These are phyloP conservation scores for Lepidostoma basale DNA, from an alignment of 1,140 invertebrate species.

Conservation along the genomic window DNA sequence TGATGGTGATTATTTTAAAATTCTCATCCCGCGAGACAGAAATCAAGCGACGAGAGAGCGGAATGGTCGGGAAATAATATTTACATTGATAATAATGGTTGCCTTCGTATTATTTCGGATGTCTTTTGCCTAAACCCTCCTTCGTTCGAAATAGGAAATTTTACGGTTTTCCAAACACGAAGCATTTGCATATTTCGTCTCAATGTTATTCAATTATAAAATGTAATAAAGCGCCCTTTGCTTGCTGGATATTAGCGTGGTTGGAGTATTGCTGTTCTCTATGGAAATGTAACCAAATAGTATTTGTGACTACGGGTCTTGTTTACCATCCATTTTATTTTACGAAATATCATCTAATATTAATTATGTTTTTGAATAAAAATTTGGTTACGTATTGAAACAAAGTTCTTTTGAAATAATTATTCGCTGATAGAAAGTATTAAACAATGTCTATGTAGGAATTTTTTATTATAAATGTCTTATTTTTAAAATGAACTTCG, in stretches of 20 bases:
- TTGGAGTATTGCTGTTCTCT: background rate
- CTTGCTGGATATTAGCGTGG: background rate
- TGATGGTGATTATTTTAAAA: slow-evolving; percentile 32
- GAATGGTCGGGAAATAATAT: slow-evolving; percentile 39
- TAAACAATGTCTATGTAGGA: no score
- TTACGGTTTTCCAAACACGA: slow-evolving; percentile 33
- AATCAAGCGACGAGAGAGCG: slow-evolving; percentile 28
- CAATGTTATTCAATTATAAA: slow-evolving; percentile 37
- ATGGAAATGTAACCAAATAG: no score
- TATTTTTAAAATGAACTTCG: no score
- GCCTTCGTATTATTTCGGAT: background rate
- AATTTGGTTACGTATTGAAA: no score
- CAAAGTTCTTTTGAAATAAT: no score
- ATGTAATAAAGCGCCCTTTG: slow-evolving; percentile 11
- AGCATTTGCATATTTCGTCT: slow-evolving; percentile 35
- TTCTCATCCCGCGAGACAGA: slow-evolving; percentile 4
- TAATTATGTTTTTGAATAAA: no score
- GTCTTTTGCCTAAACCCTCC: slow-evolving; percentile 16
- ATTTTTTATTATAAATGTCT: no score
- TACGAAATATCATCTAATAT: no score
- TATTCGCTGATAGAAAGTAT: no score
- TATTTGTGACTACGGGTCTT: no score
- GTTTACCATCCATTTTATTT: no score
- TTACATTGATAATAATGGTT: slow-evolving; percentile 41
- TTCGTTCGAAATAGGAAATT: slow-evolving; percentile 36